Percentiles rank a stretch among this genome's conserved stretches.
phyloP scores from a whole-genome alignment of 2,797 vertebrate genomes.

The Myotis findleyi region DNA sequence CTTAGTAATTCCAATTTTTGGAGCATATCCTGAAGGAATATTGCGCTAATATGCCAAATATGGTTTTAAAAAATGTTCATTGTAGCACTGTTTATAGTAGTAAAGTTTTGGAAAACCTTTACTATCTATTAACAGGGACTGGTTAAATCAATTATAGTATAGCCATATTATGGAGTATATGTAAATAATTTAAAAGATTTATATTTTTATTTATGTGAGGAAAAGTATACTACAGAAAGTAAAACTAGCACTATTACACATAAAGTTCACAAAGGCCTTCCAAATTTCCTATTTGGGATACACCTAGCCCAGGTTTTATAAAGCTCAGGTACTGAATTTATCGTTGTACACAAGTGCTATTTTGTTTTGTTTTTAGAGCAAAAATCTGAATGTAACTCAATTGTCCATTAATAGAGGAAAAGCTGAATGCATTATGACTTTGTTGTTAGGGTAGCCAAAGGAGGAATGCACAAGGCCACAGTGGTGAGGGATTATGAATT shows the following conservation, averaged over 20 bases:
- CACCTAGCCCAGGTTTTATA: neutral
- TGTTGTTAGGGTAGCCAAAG: too few relatives aligned
- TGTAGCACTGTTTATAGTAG: neutral
- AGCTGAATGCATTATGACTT: neutral
- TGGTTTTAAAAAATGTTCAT: neutral
- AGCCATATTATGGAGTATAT: neutral
- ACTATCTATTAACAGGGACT: neutral
- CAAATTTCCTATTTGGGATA: neutral
- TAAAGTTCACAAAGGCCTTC: neutral
- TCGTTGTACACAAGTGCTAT: neutral
- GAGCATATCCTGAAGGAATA: conserved; percentile 12
- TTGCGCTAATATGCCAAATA: neutral
- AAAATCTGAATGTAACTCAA: conserved; percentile 48
- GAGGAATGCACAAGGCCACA: too few relatives aligned
- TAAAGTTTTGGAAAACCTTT: conserved; percentile 19
- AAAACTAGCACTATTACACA: neutral
- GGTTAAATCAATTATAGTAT: conserved; percentile 53
- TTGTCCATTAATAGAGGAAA: conserved; percentile 50
- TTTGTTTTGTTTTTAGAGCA: conserved; percentile 33
- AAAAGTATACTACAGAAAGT: conserved; percentile 19
- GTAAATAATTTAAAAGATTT: conserved; percentile 32
- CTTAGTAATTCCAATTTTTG: conserved; percentile 20
- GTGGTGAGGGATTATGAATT: too few relatives aligned
- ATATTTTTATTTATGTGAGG: neutral
- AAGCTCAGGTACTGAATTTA: neutral